Percentiles rank a stretch among this genome's conserved stretches.
phyloP scores from a whole-genome alignment of 2,888 invertebrate species.

The Rugalucina vietnamica region DNA sequence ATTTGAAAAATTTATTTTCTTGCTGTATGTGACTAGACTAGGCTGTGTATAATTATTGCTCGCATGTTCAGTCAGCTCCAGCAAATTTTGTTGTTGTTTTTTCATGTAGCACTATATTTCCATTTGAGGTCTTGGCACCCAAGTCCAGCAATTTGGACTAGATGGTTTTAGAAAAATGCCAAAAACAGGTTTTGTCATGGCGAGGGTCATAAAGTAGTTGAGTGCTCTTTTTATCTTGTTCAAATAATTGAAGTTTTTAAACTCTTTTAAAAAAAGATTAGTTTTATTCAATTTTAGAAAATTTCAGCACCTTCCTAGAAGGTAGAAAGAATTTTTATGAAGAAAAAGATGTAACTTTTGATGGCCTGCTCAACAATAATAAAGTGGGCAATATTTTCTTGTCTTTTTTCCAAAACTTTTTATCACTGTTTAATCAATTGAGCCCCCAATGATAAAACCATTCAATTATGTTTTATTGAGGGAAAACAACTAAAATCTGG shows the following conservation, averaged over 20 bases:
- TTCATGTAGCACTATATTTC: too few relatives aligned
- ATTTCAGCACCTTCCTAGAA: neutral
- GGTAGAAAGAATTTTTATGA: neutral
- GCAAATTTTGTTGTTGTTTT: too few relatives aligned
- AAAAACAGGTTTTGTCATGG: too few relatives aligned
- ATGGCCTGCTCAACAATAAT: neutral
- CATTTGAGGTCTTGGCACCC: too few relatives aligned
- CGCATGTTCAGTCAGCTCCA: too few relatives aligned
- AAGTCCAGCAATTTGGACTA: too few relatives aligned
- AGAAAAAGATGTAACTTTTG: neutral
- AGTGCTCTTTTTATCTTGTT: conserved; percentile 2
- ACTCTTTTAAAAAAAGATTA: neutral
- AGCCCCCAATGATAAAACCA: neutral
- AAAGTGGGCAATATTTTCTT: neutral
- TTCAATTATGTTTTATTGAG: neutral
- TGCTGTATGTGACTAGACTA: too few relatives aligned
- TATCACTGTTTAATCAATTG: neutral
- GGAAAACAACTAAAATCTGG: neutral
- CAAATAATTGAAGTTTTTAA: neutral
- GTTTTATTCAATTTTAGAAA: neutral
- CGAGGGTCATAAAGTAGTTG: too few relatives aligned
- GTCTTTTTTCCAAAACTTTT: neutral
- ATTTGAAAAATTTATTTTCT: too few relatives aligned
- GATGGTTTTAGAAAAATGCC: too few relatives aligned
- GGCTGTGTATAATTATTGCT: too few relatives aligned